Conservation (phyloP, 2,797 vertebrate species). For the Euphonia xanthogaster region DNA sequence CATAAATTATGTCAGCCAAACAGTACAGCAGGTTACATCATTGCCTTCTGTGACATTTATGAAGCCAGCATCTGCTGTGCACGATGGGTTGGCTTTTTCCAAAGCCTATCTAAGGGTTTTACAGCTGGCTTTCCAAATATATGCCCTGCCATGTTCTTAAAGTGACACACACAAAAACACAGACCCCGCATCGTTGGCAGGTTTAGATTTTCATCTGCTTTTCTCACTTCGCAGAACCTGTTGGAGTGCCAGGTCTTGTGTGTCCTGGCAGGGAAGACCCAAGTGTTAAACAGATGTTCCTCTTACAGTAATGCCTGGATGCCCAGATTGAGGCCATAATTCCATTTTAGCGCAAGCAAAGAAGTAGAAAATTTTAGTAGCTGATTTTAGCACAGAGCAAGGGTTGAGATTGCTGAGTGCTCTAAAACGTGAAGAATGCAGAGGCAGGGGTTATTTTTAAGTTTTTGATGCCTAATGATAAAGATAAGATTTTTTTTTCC, state of each 20-base stretch:
- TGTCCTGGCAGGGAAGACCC: background rate
- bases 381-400: background rate
- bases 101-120: constrained; percentile 34
- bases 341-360: background rate
- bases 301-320: background rate
- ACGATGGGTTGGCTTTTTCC: constrained; percentile 24
- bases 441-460: background rate
- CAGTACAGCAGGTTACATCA: constrained; percentile 51
- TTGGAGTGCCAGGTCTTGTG: background rate
- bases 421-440: background rate
- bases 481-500: background rate
- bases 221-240: background rate
- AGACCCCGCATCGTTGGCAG: fast-evolving
- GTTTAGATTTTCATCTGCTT: background rate
- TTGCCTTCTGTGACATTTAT: constrained; percentile 60
- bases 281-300: background rate
- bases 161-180: background rate
- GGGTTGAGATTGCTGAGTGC: background rate
- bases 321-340: background rate
- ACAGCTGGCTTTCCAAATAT: constrained; percentile 53
- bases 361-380: background rate
- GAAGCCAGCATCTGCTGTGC: constrained; percentile 59
- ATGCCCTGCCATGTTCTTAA: constrained; percentile 27
- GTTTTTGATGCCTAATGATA: background rate
- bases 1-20: constrained; percentile 47